Evolutionary conservation across 2,888 invertebrate species (phyloP).

Genomic region (Campoplex nolae): DNA sequence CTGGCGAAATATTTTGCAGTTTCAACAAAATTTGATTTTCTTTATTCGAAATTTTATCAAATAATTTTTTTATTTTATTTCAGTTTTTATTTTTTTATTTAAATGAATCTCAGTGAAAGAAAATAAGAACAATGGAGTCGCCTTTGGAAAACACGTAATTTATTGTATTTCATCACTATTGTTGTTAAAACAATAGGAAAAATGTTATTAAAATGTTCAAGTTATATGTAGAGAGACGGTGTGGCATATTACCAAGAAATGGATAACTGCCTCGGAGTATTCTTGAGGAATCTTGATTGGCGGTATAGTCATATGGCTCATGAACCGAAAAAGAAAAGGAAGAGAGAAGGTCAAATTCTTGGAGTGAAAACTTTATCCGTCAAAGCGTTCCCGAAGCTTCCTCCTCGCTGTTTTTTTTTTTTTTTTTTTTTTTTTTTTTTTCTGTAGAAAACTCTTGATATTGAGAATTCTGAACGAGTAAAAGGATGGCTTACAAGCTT

Average conservation of each 20-base stretch:
- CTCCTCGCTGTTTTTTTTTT: constrained; percentile 31
- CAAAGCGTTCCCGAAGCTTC: constrained; percentile 19
- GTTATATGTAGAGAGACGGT: not conserved
- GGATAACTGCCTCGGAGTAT: not conserved
- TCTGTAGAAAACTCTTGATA: constrained; percentile 48
- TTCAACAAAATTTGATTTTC: too few species aligned
- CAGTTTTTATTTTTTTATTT: not conserved
- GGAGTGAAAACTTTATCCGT: constrained; percentile 58
- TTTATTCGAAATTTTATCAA: too few species aligned
- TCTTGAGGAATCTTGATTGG: constrained; percentile 17
- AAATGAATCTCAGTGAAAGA: not conserved
- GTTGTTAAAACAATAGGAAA: not conserved
- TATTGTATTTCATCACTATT: not conserved
- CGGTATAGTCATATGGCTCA: not conserved
- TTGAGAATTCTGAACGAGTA: constrained; percentile 58
- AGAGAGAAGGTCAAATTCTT: not conserved
- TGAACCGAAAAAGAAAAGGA: constrained; percentile 4
- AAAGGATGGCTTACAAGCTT: constrained; percentile 22
- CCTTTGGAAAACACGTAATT: too few species aligned
- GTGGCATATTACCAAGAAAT: not conserved
- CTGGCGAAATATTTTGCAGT: too few species aligned
- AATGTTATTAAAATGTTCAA: not conserved
- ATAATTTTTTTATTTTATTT: too few species aligned
- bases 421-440: constrained; percentile 40
- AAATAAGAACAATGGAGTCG: not conserved